Base-by-base conservation (phyloP, 2,113 vertebrate species). In the Oenanthe oenanthe region DNA sequence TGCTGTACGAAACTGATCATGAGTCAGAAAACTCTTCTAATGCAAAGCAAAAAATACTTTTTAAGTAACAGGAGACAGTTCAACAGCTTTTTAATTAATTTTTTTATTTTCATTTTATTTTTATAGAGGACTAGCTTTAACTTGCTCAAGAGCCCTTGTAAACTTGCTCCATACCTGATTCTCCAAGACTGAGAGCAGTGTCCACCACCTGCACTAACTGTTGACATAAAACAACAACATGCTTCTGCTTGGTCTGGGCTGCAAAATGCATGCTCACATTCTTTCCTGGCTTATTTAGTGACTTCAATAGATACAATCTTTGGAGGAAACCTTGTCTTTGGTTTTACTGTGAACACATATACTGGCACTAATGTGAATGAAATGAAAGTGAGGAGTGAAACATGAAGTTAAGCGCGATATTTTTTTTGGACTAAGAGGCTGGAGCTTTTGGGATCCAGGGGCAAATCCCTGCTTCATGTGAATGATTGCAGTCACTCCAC, bases 171-270 rank as follows among this genome's bases (percentile, higher is more conserved):
- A n/a, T 60, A 58, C 47, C 57, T 43, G 53, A 82, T n/a, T 68
- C 19, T 94, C 13, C 13, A 57, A 53, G 50, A 45, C 0, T 48
- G 53, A 82, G 77, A 88, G 29, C 19, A 60, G 61, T 79, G 93
- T 93, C 93, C 90, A 93, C 78, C 95, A 85, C 66, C 88, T 94
- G 89, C 66, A n/a, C 21, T 61, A 34, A 36, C 10, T 95, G 81
- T 95, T 95, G 92, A 96, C 92, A 95, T 76, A 95, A 96, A 95
- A 95, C 88, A 96, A 5, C 53, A 78, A 88, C 95, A 66, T 96
- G 95, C 82, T 95, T 82, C 85, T 96, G 85, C 96, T 93, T 93
- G 92, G 93, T 94, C 75, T 93, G 66, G 75, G 58, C 78, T 89
- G 90, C 50, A 95, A 88, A 88, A 88, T 76, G 28, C 71, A 31